Percentiles rank a stretch among this genome's conserved stretches.
Conservation (phyloP, 2,888 invertebrate species). For the Cenopis cana region DNA sequence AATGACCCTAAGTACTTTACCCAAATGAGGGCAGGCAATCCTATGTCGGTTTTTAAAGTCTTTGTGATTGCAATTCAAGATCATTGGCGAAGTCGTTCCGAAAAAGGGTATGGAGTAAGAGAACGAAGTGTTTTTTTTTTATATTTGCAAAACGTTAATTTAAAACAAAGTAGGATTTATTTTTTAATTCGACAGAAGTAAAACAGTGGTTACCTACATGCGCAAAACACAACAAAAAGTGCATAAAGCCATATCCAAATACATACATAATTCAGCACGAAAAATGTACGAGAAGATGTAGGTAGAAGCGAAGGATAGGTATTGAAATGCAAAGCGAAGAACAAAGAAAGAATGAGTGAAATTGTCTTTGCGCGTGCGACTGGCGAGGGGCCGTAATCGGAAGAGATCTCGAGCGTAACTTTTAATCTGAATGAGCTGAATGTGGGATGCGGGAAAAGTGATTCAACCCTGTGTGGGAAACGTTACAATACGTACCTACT, state of each 20-base stretch:
- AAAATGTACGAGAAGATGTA: no score
- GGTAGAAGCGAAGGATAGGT: no score
- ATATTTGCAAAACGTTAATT: no score
- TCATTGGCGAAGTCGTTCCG: no score
- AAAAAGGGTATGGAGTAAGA: no score
- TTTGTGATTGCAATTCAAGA: not conserved
- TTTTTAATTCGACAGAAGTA: no score
- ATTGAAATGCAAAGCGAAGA: not conserved
- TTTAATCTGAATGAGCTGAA: conserved; percentile 28
- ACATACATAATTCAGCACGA: no score
- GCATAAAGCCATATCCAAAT: no score
- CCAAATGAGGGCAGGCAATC: conserved; percentile 2
- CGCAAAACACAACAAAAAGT: no score
- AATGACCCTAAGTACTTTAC: conserved; percentile 22
- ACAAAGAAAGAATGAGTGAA: not conserved
- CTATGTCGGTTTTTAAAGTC: not conserved
- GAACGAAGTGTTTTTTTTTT: no score
- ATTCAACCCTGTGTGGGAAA: not conserved
- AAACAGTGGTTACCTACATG: no score
- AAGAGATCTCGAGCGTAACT: conserved; percentile 29
- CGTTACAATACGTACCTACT: conserved; percentile 1
- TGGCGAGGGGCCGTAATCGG: conserved; percentile 2
- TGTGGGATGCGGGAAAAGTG: conserved; percentile 6
- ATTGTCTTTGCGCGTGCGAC: not conserved
- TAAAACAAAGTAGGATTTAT: no score